Percentiles rank a stretch among this genome's conserved stretches.
These are phyloP conservation scores for Chironomus tepperi DNA, from an alignment of 1,140 invertebrate species.

Conservation along the genomic window DNA sequence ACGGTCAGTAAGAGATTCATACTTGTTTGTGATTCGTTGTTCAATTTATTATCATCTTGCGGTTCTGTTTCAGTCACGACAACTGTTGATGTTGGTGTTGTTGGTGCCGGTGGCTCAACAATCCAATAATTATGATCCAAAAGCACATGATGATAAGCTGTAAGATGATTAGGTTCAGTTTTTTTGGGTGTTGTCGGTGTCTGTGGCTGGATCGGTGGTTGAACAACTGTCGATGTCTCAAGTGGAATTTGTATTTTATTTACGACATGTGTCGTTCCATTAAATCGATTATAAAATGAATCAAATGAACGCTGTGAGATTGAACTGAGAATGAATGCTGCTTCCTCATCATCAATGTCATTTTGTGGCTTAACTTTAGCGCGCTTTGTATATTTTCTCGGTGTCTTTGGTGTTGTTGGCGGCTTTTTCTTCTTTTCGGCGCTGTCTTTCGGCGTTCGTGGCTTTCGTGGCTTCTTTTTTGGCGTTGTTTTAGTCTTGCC, in stretches of 20 bases:
- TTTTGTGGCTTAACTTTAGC: neutral
- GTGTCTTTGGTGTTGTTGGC: neutral
- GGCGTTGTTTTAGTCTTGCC: neutral
- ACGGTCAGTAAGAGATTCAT: too few relatives aligned
- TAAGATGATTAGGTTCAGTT: neutral
- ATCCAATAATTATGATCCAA: constrained; percentile 3
- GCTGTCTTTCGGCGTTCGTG: neutral
- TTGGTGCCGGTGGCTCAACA: neutral
- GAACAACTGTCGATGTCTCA: neutral
- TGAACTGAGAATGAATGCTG: neutral
- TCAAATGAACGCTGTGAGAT: neutral
- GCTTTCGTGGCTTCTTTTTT: constrained; percentile 2
- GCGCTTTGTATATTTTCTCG: neutral
- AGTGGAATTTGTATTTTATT: neutral
- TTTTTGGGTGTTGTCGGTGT: neutral
- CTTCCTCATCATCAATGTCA: constrained; percentile 18
- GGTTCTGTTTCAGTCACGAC: too few relatives aligned
- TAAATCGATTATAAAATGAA: constrained; percentile 13
- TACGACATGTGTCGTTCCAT: neutral
- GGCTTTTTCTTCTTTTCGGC: neutral
- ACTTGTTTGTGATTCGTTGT: too few relatives aligned
- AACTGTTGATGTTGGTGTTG: neutral
- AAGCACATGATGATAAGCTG: neutral
- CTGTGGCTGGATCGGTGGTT: neutral
- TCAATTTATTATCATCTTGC: too few relatives aligned